Evolutionary conservation across 2,797 vertebrate genomes (phyloP), one percentile per base, ranked within the genome.

Genomic region (Girardinus metallicus): DNA sequence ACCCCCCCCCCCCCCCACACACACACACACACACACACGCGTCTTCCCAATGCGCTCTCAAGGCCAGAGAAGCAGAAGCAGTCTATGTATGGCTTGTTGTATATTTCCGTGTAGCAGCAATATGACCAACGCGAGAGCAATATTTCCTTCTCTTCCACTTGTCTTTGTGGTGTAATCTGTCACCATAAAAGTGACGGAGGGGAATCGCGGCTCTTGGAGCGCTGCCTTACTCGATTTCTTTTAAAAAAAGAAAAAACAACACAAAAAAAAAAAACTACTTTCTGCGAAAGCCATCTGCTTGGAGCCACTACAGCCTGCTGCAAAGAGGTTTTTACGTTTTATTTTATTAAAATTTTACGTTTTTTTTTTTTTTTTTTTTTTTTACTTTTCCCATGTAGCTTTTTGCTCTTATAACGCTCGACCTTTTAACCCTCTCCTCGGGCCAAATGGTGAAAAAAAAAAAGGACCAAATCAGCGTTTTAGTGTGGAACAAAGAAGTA

Each of bases 401-500:
- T 66, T 81, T 79, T 74, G 36, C 36, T 64, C 72, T 77, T 79
- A 55, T 83, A 84, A 53, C 26, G 79, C 82, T 64, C 74, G 46
- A 46, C 78, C 93, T 90, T 93, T 94, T 95, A 91, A 95, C 93
- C 94, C 91, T 90, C 87, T 78, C 76, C 87, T 93, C 91, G 73
- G 89, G 81, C 88, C 81, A 78, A 83, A 80, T 92, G 7, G 5
- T 8, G 92, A 93, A 82, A 88, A 87, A 96, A 86, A 86, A 93
- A 88, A 64, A 64, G 21, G 26, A 29, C 41, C 81, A 87, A 92
- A 95, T 99, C 97, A 98, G 97, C 97, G 95, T 93, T 97, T 98
- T 93, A 90, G 90, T 92, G 90, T 57, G 95, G 96, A 95, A 97
- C 97, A 96, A 96, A 95, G 94, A 93, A 94, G 97, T 97, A 96